A percentile compares a stretch with the other conserved stretches of the same genome.
phyloP scores from a whole-genome alignment of 2,113 vertebrate genomes.

The Dermatemys mawii region DNA sequence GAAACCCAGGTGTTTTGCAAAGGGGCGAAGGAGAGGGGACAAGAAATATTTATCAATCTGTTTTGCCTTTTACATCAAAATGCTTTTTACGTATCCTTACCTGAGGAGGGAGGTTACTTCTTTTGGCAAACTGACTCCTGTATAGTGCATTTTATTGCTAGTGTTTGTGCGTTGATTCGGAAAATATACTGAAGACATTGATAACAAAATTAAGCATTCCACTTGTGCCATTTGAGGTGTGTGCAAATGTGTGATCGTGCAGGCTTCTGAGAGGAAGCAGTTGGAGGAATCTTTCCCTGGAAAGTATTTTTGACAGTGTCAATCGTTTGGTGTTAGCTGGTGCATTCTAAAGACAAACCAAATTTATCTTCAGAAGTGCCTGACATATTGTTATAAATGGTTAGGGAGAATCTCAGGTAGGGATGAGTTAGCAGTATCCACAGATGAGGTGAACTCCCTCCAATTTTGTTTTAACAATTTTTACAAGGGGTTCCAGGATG shows the following conservation, averaged over 20 bases:
- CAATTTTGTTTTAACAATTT: not conserved
- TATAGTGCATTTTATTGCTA: not conserved
- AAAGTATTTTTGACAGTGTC: not conserved
- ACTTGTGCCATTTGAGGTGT: not conserved
- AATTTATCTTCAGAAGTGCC: not conserved
- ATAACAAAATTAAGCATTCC: not conserved
- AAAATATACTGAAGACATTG: not conserved
- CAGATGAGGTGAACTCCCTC: not conserved
- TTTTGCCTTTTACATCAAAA: not conserved
- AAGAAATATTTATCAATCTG: not conserved
- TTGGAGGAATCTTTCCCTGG: not conserved
- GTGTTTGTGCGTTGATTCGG: not conserved
- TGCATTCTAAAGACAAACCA: not conserved
- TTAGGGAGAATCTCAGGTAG: not conserved
- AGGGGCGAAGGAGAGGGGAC: not conserved
- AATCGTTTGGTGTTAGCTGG: not conserved
- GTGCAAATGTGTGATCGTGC: not conserved
- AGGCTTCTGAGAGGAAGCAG: not conserved
- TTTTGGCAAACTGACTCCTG: not conserved
- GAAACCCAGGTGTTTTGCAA: not conserved
- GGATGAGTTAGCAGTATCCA: not conserved
- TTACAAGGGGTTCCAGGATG: not conserved
- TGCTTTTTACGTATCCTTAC: slow-evolving; percentile 1
- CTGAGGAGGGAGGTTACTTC: not conserved
- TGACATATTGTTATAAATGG: not conserved